These are phyloP conservation scores for Dicerorhinus sumatrensis DNA, from an alignment of 2,113 vertebrate genomes.

Conservation along the genomic window DNA sequence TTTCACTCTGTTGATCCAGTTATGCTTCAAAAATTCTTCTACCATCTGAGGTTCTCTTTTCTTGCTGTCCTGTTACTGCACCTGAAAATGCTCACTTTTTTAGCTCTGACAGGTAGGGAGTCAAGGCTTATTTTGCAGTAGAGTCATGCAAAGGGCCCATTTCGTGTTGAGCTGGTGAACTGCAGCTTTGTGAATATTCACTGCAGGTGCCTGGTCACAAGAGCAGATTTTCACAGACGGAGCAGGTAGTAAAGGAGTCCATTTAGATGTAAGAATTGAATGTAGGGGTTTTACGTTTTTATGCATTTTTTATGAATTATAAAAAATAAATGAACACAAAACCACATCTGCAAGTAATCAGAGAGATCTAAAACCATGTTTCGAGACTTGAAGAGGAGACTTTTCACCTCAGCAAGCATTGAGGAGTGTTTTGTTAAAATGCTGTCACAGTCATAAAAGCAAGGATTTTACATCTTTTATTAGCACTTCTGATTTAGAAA, in stretches of 20 bases:
- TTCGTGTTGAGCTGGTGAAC: not conserved
- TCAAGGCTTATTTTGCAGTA: not conserved
- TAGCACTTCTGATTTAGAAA: slow-evolving; percentile 71
- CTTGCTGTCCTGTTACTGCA: not conserved
- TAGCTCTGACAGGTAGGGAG: not conserved
- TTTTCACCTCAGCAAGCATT: slow-evolving; percentile 56
- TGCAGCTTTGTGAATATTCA: not conserved
- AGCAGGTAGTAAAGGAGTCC: not conserved
- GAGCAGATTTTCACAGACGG: not conserved
- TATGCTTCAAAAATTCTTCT: not conserved
- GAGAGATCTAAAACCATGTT: slow-evolving; percentile 35
- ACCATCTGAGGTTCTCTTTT: not conserved
- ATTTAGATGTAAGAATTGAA: slow-evolving; percentile 61
- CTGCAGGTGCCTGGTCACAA: not conserved
- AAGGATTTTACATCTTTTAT: slow-evolving; percentile 72
- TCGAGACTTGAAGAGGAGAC: slow-evolving; percentile 31
- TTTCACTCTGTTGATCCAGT: not conserved
- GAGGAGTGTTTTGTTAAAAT: slow-evolving; percentile 50
- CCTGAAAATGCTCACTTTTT: not conserved
- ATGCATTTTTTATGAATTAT: slow-evolving; percentile 75
- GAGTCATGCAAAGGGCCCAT: not conserved
- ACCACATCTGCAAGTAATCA: slow-evolving; percentile 68
- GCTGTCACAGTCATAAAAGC: slow-evolving; percentile 38
- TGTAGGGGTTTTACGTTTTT: slow-evolving; percentile 50
- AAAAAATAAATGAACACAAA: slow-evolving; percentile 78